Evolutionary conservation across 2,113 vertebrate genomes (phyloP).

Genomic region (Coptodon bakossiorum): DNA sequence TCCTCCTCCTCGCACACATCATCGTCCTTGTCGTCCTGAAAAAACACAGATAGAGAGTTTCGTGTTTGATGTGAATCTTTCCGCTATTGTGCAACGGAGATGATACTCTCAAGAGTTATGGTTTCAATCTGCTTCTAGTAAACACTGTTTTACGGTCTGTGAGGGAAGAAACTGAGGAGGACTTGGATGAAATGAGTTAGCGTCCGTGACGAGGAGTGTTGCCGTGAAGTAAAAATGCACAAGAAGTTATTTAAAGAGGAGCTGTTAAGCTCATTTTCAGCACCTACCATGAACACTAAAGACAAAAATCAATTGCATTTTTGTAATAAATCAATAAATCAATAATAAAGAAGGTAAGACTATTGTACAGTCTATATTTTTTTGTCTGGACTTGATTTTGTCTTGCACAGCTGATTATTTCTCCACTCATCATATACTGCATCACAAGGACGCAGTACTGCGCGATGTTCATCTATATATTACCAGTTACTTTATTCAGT

Average conservation of each 20-base stretch:
- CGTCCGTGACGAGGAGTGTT: background rate
- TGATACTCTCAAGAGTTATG: background rate
- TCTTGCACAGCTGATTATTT: background rate
- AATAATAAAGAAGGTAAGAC: background rate
- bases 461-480: accelerated
- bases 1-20: constrained; percentile 76
- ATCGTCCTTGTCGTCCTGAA: constrained; percentile 65
- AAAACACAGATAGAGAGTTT: constrained; percentile 31
- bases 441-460: background rate
- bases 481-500: background rate
- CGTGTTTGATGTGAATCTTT: background rate
- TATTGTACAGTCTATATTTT: background rate
- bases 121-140: background rate
- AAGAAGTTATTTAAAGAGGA: background rate
- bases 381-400: background rate
- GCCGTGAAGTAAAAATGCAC: background rate
- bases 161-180: background rate
- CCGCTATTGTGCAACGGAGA: background rate
- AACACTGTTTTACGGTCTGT: background rate
- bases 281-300: background rate
- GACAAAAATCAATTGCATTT: background rate
- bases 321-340: accelerated
- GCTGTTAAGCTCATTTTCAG: background rate
- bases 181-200: background rate
- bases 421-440: background rate